These are phyloP conservation scores for Neelides sp. DNA, from an alignment of 1,140 invertebrate species.

Conservation along the genomic window DNA sequence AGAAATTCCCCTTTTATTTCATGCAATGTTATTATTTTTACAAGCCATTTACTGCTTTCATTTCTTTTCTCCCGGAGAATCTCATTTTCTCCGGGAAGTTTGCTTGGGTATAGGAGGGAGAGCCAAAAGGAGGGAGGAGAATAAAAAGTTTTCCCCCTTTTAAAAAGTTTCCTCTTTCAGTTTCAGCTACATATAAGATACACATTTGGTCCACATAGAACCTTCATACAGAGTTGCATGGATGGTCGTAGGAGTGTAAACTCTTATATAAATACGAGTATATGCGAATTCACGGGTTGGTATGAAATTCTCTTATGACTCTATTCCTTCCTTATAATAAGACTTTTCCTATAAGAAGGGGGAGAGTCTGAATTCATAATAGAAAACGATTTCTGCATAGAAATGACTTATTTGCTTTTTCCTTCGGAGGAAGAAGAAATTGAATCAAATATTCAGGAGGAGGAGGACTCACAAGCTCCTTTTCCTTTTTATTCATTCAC, in stretches of 20 bases:
- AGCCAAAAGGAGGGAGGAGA: neutral
- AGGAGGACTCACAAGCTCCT: conserved; percentile 20
- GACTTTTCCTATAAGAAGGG: too few species aligned
- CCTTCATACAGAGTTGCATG: too few species aligned
- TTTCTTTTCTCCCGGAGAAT: conserved; percentile 30
- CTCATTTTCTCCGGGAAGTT: conserved; percentile 30
- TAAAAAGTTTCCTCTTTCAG: too few species aligned
- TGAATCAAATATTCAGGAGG: conserved; percentile 30
- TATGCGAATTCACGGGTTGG: too few species aligned
- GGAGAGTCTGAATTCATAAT: conserved; percentile 25
- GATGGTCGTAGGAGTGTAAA: too few species aligned
- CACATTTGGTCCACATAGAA: too few species aligned
- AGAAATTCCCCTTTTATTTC: conserved; percentile 16
- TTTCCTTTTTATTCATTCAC: conserved; percentile 1
- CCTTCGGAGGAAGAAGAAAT: conserved; percentile 29
- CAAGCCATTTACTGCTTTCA: conserved; percentile 31
- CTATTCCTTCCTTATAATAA: neutral
- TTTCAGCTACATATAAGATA: too few species aligned
- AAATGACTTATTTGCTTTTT: conserved; percentile 32
- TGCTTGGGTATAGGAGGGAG: conserved; percentile 3
- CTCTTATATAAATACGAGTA: too few species aligned
- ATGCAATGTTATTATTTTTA: conserved; percentile 32
- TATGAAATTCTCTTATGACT: neutral
- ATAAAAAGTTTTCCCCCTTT: too few species aligned
- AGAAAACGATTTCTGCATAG: conserved; percentile 30